Conservation (phyloP, 2,797 vertebrate species). For the Galago senegalensis region DNA sequence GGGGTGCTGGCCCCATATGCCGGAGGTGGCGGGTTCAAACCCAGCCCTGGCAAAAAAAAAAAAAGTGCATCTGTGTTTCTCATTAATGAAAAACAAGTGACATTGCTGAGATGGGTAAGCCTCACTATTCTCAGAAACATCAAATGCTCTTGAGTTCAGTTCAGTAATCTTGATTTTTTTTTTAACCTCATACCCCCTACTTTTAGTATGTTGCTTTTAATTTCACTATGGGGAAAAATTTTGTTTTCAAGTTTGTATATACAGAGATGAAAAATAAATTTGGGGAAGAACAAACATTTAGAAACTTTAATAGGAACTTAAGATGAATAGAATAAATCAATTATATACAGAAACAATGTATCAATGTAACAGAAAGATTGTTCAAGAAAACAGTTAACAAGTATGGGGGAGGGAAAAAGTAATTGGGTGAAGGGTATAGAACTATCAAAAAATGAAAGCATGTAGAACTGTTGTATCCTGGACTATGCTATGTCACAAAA, state of each 20-base stretch:
- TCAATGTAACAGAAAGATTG: slow-evolving; percentile 9
- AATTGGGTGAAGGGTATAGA: not conserved
- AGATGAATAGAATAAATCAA: slow-evolving; percentile 32
- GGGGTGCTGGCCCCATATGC: too few relatives aligned
- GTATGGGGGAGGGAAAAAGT: not conserved
- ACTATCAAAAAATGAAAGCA: not conserved
- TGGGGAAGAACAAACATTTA: not conserved
- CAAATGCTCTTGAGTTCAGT: not conserved
- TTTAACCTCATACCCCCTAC: not conserved
- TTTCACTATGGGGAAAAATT: slow-evolving; percentile 16
- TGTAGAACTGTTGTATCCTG: not conserved
- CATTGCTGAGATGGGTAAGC: not conserved
- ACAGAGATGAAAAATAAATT: not conserved
- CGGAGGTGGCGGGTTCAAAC: too few relatives aligned
- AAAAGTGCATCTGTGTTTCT: not conserved
- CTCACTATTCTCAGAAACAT: not conserved
- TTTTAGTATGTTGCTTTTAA: slow-evolving; percentile 13
- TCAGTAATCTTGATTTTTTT: slow-evolving; percentile 6
- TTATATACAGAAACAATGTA: not conserved
- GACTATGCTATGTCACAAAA: not conserved
- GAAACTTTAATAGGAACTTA: not conserved
- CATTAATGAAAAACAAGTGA: not conserved
- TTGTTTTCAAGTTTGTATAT: not conserved
- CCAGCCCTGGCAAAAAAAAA: too few relatives aligned
- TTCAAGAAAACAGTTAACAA: slow-evolving; percentile 3